Conservation (phyloP, 92 coral and sea anemone genomes). For the Chrysogorgia sp. region DNA sequence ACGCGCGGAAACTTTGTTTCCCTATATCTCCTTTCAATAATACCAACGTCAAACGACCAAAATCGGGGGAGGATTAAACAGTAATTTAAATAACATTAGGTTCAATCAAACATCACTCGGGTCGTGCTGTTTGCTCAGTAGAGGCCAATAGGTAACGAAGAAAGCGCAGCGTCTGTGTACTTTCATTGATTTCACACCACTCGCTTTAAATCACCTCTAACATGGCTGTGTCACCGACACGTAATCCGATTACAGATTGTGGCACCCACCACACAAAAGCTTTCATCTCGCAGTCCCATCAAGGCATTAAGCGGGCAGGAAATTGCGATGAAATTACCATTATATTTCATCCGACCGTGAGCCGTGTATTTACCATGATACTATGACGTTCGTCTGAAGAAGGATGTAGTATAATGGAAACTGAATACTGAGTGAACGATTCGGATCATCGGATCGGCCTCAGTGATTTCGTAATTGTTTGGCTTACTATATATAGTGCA, state of each 20-base stretch:
- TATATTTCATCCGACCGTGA: slow-evolving; percentile 9
- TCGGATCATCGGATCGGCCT: neutral
- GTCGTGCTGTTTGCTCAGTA: neutral
- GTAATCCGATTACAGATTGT: slow-evolving; percentile 29
- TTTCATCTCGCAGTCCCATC: slow-evolving; percentile 18
- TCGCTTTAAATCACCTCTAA: neutral
- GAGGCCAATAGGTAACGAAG: neutral
- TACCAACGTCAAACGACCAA: neutral
- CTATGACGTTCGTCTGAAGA: neutral
- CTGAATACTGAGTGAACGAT: neutral
- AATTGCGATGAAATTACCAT: slow-evolving; percentile 28
- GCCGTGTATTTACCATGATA: slow-evolving; percentile 25
- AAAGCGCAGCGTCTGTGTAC: neutral
- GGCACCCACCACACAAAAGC: slow-evolving; percentile 34
- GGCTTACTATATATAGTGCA: neutral
- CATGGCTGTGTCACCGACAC: slow-evolving; percentile 25
- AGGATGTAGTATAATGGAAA: neutral
- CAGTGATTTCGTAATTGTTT: neutral
- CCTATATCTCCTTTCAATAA: too few species aligned
- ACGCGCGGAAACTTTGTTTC: too few species aligned
- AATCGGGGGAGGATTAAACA: neutral
- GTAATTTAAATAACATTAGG: neutral
- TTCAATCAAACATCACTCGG: neutral
- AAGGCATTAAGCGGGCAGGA: slow-evolving; percentile 35
- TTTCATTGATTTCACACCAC: neutral